These are phyloP conservation scores for Polypterus senegalus DNA, from an alignment of 2,113 vertebrate species.

Conservation along the genomic window DNA sequence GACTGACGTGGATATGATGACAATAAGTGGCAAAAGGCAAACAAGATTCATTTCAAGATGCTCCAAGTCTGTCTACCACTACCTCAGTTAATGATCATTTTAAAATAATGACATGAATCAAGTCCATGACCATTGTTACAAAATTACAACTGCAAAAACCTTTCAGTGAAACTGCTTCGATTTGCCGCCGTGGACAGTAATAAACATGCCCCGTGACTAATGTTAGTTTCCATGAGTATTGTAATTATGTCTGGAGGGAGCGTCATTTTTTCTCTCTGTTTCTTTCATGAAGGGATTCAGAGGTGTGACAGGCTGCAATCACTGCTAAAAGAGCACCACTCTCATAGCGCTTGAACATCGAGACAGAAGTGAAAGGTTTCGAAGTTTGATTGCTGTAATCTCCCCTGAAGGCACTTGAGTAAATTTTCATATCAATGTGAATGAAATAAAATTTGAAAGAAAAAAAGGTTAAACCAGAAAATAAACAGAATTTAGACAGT, in stretches of 20 bases:
- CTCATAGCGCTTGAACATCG: too few relatives aligned
- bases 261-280: constrained; percentile 6
- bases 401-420: background rate
- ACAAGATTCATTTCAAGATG: too few relatives aligned
- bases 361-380: background rate
- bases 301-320: constrained; percentile 15
- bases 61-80: too few relatives aligned
- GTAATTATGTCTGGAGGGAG: constrained; percentile 25
- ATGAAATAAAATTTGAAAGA: too few relatives aligned
- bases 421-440: too few relatives aligned
- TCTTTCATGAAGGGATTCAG: constrained; percentile 12
- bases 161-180: constrained; percentile 29
- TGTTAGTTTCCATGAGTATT: constrained; percentile 22
- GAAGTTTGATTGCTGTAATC: background rate
- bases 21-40: too few relatives aligned
- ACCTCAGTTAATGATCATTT: too few relatives aligned
- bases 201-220: constrained; percentile 29
- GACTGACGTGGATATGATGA: too few relatives aligned
- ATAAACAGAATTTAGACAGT: too few relatives aligned
- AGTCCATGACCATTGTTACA: constrained; percentile 33
- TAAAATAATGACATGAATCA: constrained; percentile 29
- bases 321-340: background rate
- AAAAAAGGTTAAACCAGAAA: too few relatives aligned
- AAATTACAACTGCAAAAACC: constrained; percentile 31
- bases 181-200: constrained; percentile 33